These are phyloP conservation scores for Pseudococcus jackbeardsleyi DNA, from an alignment of 2,888 invertebrate genomes.

Conservation along the genomic window DNA sequence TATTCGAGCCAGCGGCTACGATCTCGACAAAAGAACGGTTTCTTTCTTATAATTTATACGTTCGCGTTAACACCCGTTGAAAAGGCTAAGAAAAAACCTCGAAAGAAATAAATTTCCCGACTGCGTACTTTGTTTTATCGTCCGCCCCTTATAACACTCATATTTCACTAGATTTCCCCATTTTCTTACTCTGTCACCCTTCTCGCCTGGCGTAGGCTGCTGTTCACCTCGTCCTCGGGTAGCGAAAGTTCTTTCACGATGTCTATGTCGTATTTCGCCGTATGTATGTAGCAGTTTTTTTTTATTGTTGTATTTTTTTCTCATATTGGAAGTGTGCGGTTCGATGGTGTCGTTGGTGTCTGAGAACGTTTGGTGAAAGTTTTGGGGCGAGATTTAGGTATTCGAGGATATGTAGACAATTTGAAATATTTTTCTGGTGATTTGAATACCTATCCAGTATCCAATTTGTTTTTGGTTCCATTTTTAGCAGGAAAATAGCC, in stretches of 20 bases:
- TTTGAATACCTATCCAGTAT: too few relatives aligned
- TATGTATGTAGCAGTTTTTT: too few relatives aligned
- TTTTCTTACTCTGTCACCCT: not conserved
- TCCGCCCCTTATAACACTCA: conserved; percentile 44
- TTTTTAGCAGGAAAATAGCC: too few relatives aligned
- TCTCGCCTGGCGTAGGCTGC: too few relatives aligned
- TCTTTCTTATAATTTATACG: conserved; percentile 53
- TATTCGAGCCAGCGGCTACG: conserved; percentile 52
- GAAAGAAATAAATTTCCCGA: conserved; percentile 55
- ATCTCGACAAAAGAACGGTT: conserved; percentile 53
- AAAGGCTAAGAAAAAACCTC: conserved; percentile 53
- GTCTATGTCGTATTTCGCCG: not conserved
- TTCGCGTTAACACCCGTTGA: conserved; percentile 51
- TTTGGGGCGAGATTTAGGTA: too few relatives aligned
- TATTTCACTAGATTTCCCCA: conserved; percentile 49
- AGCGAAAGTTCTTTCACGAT: not conserved
- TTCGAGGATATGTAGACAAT: too few relatives aligned
- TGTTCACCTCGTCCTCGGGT: not conserved
- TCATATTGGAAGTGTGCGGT: too few relatives aligned
- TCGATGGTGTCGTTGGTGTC: too few relatives aligned
- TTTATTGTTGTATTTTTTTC: too few relatives aligned
- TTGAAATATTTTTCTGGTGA: too few relatives aligned
- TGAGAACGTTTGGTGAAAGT: too few relatives aligned
- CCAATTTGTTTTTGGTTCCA: too few relatives aligned
- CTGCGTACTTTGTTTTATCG: conserved; percentile 53